Base-by-base conservation (phyloP, 2,888 invertebrate genomes). In the Hirudinaria manillensis region DNA sequence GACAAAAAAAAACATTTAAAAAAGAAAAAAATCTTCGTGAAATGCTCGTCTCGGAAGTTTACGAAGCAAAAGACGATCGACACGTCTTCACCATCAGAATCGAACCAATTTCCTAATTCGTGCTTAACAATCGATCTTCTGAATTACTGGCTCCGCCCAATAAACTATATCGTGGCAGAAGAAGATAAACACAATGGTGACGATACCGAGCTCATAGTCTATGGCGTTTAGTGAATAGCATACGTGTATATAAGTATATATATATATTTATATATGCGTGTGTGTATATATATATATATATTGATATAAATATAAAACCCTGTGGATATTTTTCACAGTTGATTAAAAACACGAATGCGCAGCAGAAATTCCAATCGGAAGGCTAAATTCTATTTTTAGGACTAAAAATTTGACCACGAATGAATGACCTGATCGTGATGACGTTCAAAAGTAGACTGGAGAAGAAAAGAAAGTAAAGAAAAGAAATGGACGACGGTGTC, bases 171-270 rank as follows among this genome's bases (percentile, higher is more conserved):
- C 45, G 13, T 45, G 16, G 45, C 3, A 45, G 16, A 45, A 45
- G 16, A 45, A 45, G 45, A 45, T 10, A 45, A 45, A 16, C 1
- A 45, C 16, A 16, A 45, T 45, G 10, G 16, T 45, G 45, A 45
- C 45, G 16, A 45, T 10, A 1, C n/a, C 61, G 61, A 29, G 19
- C 61, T 6, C 21, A 2, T 16, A 19, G 34, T 34, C 29, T 56
- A 72, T 55, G 24, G 21, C 10, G 21, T 21, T 29, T 55, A 7
- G 24, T 32, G 10, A 74, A 36, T 27, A 32, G n/a, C 27, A 29
- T 38, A 74, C 38, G 45, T 66, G 38, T 67, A 68, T 66, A 67
- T 24, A 51, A 24, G 38, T 38, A 45, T 65, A 74, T 21, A 74
- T 36, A 74, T 66, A 74, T 21, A 74, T 24, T 67, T 21, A 74